Evolutionary conservation across 1,140 invertebrate species (phyloP).

Genomic region (Temnothorax curvispinosus): DNA sequence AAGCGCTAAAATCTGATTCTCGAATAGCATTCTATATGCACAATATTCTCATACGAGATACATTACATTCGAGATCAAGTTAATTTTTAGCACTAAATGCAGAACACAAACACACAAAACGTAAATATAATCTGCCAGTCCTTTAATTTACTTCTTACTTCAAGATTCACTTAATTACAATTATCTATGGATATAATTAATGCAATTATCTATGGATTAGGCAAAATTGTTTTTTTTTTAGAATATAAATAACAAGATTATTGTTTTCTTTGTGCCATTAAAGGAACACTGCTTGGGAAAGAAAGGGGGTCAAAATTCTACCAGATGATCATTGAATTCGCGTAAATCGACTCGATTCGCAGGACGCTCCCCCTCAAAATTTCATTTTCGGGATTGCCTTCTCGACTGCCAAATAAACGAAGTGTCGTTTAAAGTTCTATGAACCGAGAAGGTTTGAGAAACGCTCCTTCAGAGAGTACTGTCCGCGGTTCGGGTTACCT

Average conservation of each 20-base stretch:
- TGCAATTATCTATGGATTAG: background rate
- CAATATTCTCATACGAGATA: background rate
- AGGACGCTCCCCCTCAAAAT: background rate
- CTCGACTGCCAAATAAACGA: background rate
- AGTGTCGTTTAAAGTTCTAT: background rate
- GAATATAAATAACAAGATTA: background rate
- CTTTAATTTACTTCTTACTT: background rate
- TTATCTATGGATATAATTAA: too few species aligned
- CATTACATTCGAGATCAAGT: background rate
- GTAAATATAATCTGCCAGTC: background rate
- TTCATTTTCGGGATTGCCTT: background rate
- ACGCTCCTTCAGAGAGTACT: background rate
- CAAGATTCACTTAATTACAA: background rate
- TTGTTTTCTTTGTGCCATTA: background rate
- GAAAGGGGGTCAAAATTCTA: background rate
- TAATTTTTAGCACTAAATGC: background rate
- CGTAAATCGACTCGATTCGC: background rate
- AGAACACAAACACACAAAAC: background rate
- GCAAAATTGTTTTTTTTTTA: background rate
- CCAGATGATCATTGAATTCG: background rate
- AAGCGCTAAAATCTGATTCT: conserved; percentile 23
- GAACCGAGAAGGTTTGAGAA: background rate
- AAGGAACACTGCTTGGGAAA: background rate
- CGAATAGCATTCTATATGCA: background rate
- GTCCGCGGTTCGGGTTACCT: background rate